A percentile compares a stretch with the other conserved stretches of the same genome.
Evolutionary conservation across 2,113 vertebrate genomes (phyloP).

Genomic region (Pongo pygmaeus): DNA sequence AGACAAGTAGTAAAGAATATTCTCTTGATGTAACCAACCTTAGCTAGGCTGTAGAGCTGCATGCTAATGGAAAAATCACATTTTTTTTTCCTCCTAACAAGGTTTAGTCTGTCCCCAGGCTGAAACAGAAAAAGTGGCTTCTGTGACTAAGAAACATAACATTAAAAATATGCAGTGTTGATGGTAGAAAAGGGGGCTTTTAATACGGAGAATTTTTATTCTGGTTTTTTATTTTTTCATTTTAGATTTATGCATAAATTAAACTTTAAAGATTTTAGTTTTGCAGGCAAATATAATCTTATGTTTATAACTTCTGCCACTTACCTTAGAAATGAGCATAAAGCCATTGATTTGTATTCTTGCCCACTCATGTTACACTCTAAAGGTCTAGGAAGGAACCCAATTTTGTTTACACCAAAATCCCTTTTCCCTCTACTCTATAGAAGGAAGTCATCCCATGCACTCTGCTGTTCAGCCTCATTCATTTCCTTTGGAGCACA

Average conservation of each 20-base stretch:
- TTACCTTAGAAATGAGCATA: slow-evolving; percentile 35
- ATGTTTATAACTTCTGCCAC: slow-evolving; percentile 7
- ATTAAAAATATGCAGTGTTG: background rate
- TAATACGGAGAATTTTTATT: slow-evolving; percentile 28
- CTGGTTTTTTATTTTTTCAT: background rate
- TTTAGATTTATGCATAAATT: background rate
- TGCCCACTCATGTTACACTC: background rate
- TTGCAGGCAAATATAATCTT: slow-evolving; percentile 8
- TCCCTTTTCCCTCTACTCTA: background rate
- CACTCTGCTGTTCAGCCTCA: background rate
- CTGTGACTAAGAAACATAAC: background rate
- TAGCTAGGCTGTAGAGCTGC: background rate
- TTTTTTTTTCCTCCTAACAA: background rate
- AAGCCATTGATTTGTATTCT: slow-evolving; percentile 4
- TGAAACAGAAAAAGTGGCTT: background rate
- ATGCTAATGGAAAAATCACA: background rate
- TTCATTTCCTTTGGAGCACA: background rate
- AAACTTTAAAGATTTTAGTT: slow-evolving; percentile 34
- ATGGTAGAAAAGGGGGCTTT: background rate
- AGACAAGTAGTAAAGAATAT: background rate
- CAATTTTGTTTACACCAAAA: background rate
- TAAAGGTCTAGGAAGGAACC: background rate
- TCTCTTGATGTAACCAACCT: background rate
- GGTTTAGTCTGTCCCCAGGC: slow-evolving; percentile 4
- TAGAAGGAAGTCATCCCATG: background rate